Base-by-base conservation (phyloP, 2,797 vertebrate species). In the Fundulus diaphanus region DNA sequence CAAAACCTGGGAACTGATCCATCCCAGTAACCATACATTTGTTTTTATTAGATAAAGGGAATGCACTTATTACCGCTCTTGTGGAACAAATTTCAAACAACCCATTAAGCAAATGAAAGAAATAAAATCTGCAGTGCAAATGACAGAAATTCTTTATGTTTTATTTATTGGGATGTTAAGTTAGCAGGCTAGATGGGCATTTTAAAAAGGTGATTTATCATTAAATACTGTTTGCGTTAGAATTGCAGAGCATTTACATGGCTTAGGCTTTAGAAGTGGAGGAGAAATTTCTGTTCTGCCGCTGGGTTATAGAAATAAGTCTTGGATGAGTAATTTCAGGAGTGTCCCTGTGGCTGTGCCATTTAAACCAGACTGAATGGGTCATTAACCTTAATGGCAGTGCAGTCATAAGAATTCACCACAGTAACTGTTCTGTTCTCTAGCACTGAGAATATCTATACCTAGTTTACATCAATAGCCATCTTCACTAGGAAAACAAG, bases 371-470 rank as follows among this genome's bases (percentile, higher is more conserved):
- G 96, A 96, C 97, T 95, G 96, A 95, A 98, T 86, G 96, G 96
- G 92, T 97, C 97, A 97, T 98, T 98, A 97, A 96, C 96, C 94
- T 95, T 96, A 96, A 97, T 96, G 96, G 96, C 96, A 94, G 93
- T 90, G 92, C 95, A 95, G 94, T 94, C 95, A 94, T 93, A 89
- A 87, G 80, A 82, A 85, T 79, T 72, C 82, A 77, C 82, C 61
- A 74, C 44, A 56, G 83, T 76, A 79, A 76, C 87, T 66, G 83
- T 71, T 85, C 63, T 70, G 74, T 73, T 74, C 61, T 85, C 67
- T 6, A 33, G 63, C 27, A 80, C 52, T 75, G 20, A 35, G 82
- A 52, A 87, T 79, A 74, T 84, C 82, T 84, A 70, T 48, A 81
- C 77, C 80, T 46, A 54, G n/a, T n/a, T 24, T n/a, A 75, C 61